Evolutionary conservation across 2,888 invertebrate species (phyloP).

Genomic region (Campoplex capitator): DNA sequence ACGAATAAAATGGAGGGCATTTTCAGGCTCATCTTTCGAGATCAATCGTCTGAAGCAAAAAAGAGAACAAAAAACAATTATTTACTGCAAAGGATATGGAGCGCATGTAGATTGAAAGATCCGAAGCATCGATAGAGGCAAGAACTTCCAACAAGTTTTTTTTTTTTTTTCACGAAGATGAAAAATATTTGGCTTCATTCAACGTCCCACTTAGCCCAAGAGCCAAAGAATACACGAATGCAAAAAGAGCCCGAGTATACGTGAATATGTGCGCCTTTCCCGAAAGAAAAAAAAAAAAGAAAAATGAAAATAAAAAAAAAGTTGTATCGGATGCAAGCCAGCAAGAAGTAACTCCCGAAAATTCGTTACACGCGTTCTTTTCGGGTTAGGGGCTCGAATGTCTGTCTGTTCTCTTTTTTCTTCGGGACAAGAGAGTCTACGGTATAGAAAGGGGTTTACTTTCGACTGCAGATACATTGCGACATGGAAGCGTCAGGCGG

Average conservation of each 20-base stretch:
- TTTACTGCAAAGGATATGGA: background rate
- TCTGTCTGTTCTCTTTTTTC: slow-evolving; percentile 46
- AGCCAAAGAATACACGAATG: slow-evolving; percentile 19
- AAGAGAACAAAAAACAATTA: background rate
- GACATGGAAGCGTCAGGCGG: slow-evolving; percentile 77
- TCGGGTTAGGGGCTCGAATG: slow-evolving; percentile 20
- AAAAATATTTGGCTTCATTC: slow-evolving; percentile 17
- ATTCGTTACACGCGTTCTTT: slow-evolving; percentile 47
- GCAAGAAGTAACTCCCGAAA: slow-evolving; percentile 51
- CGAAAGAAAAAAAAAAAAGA: slow-evolving; percentile 15
- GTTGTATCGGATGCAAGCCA: slow-evolving; percentile 47
- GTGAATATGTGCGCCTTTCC: background rate
- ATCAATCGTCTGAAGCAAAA: background rate
- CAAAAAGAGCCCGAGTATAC: background rate
- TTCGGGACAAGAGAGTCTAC: slow-evolving; percentile 36
- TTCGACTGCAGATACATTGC: slow-evolving; percentile 84
- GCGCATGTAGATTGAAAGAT: background rate
- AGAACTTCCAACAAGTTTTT: background rate
- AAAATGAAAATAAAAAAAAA: background rate
- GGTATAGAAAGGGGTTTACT: slow-evolving; percentile 56
- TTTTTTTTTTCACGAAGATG: background rate
- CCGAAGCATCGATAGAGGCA: background rate
- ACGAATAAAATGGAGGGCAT: background rate
- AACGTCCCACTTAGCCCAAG: slow-evolving; percentile 25
- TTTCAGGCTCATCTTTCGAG: background rate